Conservation (phyloP, 2,113 vertebrate species). For the Datnioides undecimradiatus region DNA sequence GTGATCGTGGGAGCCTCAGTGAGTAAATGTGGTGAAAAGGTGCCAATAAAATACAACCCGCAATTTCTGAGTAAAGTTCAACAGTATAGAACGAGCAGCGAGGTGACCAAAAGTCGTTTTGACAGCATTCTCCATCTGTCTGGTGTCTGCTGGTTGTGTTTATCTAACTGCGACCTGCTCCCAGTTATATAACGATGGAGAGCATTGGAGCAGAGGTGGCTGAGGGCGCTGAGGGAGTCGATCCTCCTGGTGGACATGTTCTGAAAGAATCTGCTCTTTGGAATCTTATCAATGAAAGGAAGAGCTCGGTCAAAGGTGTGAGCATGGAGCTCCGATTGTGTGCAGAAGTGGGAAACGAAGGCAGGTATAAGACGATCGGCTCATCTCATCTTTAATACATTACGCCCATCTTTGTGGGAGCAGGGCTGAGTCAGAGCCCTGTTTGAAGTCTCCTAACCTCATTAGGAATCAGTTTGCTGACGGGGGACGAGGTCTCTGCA, state of each 20-base stretch:
- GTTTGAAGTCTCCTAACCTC: conserved; percentile 65
- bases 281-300: conserved; percentile 30
- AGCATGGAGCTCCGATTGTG: not conserved
- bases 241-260: not conserved
- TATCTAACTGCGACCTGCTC: not conserved
- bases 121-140: not conserved
- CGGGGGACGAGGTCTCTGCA: conserved; percentile 10
- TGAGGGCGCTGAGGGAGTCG: not conserved
- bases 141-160: not conserved
- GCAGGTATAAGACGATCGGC: conserved; percentile 30
- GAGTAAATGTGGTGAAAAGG: not conserved
- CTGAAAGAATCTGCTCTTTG: not conserved
- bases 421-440: conserved; percentile 43
- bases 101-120: not conserved
- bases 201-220: not conserved
- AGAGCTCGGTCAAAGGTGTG: not conserved
- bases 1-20: too few relatives aligned
- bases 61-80: conserved; percentile 2
- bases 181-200: not conserved
- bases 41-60: not conserved
- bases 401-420: conserved; percentile 2
- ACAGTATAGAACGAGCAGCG: not conserved
- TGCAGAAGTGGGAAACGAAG: not conserved
- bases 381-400: conserved; percentile 62
- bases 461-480: conserved; percentile 51